phyloP scores from a whole-genome alignment of 2,113 vertebrate species.

The Amblyopsis rosae region DNA sequence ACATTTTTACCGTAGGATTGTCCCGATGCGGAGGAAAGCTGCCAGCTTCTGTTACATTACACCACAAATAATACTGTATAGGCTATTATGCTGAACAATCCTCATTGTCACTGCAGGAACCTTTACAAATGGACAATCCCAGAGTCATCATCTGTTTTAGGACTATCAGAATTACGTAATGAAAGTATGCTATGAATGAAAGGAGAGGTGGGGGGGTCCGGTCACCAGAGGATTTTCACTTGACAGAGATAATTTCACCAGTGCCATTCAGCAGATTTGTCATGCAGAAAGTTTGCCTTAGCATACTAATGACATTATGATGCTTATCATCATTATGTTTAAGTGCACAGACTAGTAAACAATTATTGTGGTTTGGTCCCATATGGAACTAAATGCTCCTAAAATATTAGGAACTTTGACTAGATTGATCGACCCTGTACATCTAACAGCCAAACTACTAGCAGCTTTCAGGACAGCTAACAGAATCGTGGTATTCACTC shows the following conservation, averaged over 20 bases:
- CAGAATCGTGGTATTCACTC: neutral
- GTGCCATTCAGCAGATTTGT: too few species aligned
- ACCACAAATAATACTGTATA: constrained; percentile 33
- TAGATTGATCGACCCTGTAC: neutral
- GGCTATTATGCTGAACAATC: constrained; percentile 35
- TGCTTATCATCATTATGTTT: too few species aligned
- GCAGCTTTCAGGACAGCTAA: neutral
- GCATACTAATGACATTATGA: too few species aligned
- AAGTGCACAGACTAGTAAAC: too few species aligned
- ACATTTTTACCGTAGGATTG: too few species aligned
- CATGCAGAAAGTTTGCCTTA: too few species aligned
- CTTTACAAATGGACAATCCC: constrained; percentile 6
- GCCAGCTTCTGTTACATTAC: constrained; percentile 2
- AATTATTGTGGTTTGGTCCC: too few species aligned
- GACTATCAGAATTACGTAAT: constrained; percentile 25
- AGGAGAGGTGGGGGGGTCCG: too few species aligned
- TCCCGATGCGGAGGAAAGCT: neutral
- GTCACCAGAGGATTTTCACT: too few species aligned
- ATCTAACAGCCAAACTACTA: neutral
- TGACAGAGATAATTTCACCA: too few species aligned
- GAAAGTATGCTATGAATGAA: constrained; percentile 15
- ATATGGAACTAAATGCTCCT: too few species aligned
- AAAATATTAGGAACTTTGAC: neutral
- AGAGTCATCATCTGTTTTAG: constrained; percentile 41
- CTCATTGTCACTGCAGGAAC: constrained; percentile 2